Evolutionary conservation across 2,797 vertebrate species (phyloP), one percentile per base, ranked within the genome.

Genomic region (Carduelis carduelis): DNA sequence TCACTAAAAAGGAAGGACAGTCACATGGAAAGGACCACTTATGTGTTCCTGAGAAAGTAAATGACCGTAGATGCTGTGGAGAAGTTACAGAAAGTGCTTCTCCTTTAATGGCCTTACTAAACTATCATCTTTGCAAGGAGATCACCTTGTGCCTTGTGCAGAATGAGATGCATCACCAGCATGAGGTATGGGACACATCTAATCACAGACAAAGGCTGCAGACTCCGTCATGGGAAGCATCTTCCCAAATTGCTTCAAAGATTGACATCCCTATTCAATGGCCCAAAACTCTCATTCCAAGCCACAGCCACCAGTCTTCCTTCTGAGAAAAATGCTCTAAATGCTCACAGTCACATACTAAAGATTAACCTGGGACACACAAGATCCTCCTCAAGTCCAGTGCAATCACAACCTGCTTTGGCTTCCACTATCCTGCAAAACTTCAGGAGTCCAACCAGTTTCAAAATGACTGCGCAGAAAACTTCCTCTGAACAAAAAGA

Each of bases 61-160:
- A 70, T 9, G 64, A 65, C 39, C 0, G 0, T 8, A 69, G 28
- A 76, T 24, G 15, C 37, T 43, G 20, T n/a, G 22, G 17, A 82
- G 64, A 55, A 88, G 55, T 49, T 17, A 35, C 1, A 4, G 27
- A 11, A 59, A 65, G 9, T 17, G 28, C 11, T 63, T 61, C 34
- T 52, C 72, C 83, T 35, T 65, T 43, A 44, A 76, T 12, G 37
- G 55, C 60, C 53, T 65, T 59, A 41, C 63, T 26, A 19, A 70
- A 46, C 20, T 3, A 7, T 7, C 30, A 71, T 12, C 53, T 78
- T 17, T n/a, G 23, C 37, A 75, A n/a, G 34, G 6, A 64, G 27
- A 68, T 6, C 3, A 3, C 19, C 50, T 72, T 17, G 32, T 75
- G 50, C 63, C 47, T 70, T 32, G 61, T 1, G 6, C 52, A 83